Base-by-base conservation (phyloP, 2,888 invertebrate genomes). In the Mayetiola destructor region DNA sequence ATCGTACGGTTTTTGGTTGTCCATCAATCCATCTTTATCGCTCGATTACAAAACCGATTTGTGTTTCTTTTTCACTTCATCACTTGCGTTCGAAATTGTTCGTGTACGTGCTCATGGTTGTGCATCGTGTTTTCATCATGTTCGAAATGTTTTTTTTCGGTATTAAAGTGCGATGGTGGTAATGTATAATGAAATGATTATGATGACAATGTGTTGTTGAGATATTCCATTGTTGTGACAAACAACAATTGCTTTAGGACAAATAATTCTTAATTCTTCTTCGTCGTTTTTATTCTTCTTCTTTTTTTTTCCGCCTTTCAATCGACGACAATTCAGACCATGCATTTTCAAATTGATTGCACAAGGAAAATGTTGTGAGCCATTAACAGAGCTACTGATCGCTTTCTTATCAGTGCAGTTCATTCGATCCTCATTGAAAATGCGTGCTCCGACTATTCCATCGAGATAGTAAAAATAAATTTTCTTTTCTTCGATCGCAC, bases 201-300 rank as follows among this genome's bases (percentile, higher is more conserved):
- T 53, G 53, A 53, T 53, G 53, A 53, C 30, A 30, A 53, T 53
- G 53, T 53, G 53, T 53, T 53, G 53, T 53, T 53, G 53, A 53
- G 53, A 59, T 58, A 61, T 55, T 63, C 62, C 62, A 62, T 63
- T 63, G 62, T 62, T 61, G 59, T 62, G 61, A 61, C 62, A 59
- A 61, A 60, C 57, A 60, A 62, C 61, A 63, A 63, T 63, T 63
- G 62, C 63, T 62, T 62, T 59, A n/a, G 48, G 61, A 62, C n/a
- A n/a, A n/a, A n/a, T 58, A 59, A 60, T 61, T 61, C 57, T 56
- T 56, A 48, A 48, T 53, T 53, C 53, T 30, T n/a, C n/a, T n/a
- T n/a, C n/a, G n/a, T n/a, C n/a, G n/a, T n/a, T 30, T 53, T 53
- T 53, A 53, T 48, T 48, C 27, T 27, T 48, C 48, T 23, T 48